These are phyloP conservation scores for Ceyx melanurus DNA, from an alignment of 2,113 vertebrate species.

Conservation along the genomic window DNA sequence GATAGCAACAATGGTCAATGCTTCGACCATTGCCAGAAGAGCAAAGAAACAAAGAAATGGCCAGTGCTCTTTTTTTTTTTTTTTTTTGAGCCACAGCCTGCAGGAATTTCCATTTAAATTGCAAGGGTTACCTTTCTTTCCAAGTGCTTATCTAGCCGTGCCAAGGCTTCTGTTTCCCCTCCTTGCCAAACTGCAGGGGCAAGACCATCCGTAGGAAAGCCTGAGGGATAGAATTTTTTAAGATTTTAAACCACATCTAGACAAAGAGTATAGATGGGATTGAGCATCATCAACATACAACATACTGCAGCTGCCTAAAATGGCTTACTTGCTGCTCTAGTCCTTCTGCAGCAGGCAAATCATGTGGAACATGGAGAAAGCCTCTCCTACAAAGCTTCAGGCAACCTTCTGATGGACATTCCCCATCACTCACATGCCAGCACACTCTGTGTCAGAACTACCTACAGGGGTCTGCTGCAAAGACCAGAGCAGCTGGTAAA, in stretches of 20 bases:
- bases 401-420: background rate
- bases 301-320: background rate
- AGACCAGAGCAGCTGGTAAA: background rate
- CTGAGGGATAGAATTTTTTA: constrained; percentile 66
- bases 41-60: background rate
- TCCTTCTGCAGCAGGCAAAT: background rate
- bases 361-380: background rate
- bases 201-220: constrained; percentile 86
- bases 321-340: background rate
- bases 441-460: background rate
- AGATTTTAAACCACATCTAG: background rate
- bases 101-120: background rate
- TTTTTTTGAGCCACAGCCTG: background rate
- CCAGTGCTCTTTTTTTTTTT: background rate
- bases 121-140: constrained; percentile 86
- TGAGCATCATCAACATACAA: background rate
- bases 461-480: background rate
- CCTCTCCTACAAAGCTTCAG: background rate
- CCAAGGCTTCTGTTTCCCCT: constrained; percentile 91
- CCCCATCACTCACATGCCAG: background rate
- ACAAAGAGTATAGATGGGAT: background rate
- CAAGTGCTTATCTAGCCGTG: constrained; percentile 90
- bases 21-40: background rate
- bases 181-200: constrained; percentile 87
- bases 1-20: background rate